phyloP scores from a whole-genome alignment of 2,888 invertebrate species.

The Drosophila colorata region DNA sequence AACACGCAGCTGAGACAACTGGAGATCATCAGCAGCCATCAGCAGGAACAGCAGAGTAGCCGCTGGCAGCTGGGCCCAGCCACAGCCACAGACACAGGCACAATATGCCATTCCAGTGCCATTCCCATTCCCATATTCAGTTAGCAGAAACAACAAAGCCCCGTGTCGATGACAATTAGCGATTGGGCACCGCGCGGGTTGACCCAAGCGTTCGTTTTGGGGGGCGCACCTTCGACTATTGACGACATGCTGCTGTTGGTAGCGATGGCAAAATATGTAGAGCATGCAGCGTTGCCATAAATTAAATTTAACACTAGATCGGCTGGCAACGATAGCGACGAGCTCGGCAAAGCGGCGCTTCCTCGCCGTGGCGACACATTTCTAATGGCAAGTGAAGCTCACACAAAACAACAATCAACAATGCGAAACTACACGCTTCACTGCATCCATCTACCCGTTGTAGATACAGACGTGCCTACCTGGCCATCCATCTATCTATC shows the following conservation, averaged over 20 bases:
- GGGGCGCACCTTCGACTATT: constrained; percentile 56
- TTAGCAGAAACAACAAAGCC: constrained; percentile 66
- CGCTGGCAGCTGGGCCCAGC: constrained; percentile 7
- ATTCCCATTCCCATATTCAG: constrained; percentile 68
- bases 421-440: constrained; percentile 72
- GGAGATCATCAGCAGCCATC: constrained; percentile 61
- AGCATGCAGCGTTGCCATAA: constrained; percentile 80
- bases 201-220: constrained; percentile 43
- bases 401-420: constrained; percentile 57
- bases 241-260: constrained; percentile 11
- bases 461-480: neutral
- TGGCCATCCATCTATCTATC: no score
- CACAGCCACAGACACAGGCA: constrained; percentile 21
- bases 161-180: constrained; percentile 81
- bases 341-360: constrained; percentile 15
- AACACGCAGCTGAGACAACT: constrained; percentile 51
- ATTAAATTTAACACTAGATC: constrained; percentile 81
- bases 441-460: constrained; percentile 43
- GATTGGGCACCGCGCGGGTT: constrained; percentile 57
- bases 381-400: constrained; percentile 77
- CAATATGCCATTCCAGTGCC: constrained; percentile 42
- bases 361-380: constrained; percentile 53
- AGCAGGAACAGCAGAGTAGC: constrained; percentile 26
- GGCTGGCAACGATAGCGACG: constrained; percentile 60
- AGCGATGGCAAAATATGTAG: constrained; percentile 71